Base-by-base conservation (phyloP, 2,797 vertebrate genomes). In the Sphenodon punctatus region DNA sequence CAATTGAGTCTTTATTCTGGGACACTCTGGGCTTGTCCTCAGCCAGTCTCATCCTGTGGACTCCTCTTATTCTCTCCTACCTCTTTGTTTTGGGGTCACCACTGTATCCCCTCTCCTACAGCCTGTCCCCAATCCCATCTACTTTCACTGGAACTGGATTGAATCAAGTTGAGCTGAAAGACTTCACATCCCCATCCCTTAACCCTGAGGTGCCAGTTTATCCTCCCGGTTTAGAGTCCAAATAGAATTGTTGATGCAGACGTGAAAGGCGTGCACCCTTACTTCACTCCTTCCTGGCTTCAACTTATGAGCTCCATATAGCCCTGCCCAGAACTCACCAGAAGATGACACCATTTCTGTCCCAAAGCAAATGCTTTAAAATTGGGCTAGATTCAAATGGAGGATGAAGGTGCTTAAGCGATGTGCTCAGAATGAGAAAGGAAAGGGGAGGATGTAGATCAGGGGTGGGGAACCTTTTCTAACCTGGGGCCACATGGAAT, bases 41-140 rank as follows among this genome's bases (percentile, higher is more conserved):
- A 55, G 25, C 63, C 77, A 19, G 13, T 76, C 53, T 81, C 70
- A 41, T 64, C 53, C 34, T 36, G 30, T 53, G 2, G 27, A 64
- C 79, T 63, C 61, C 30, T 49, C 74, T 27, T n/a, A n/a, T 63
- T 55, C 61, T 87, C 8, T 76, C 79, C 89, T 42, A 9, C 67
- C 39, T 93, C 53, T 76, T 45, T 73, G 20, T 66, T 38, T 56
- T 46, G 39, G 67, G 72, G 69, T 56, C 53, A 58, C 25, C 5
- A 0, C 32, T 4, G 43, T 80, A 55, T 49, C 43, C 41, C 56
- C 46, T 63, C 38, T 64, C 45, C 55, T 45, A 22, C 64, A 49
- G 16, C 19, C 30, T 34, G 8, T 39, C 69, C 82, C 48, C 79
- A 5, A n/a, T 15, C 8, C 20, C 34, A 32, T 55, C 19, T 20